These are phyloP conservation scores for Vannuccia rotundouncinata DNA, from an alignment of 2,888 invertebrate species.

Conservation along the genomic window DNA sequence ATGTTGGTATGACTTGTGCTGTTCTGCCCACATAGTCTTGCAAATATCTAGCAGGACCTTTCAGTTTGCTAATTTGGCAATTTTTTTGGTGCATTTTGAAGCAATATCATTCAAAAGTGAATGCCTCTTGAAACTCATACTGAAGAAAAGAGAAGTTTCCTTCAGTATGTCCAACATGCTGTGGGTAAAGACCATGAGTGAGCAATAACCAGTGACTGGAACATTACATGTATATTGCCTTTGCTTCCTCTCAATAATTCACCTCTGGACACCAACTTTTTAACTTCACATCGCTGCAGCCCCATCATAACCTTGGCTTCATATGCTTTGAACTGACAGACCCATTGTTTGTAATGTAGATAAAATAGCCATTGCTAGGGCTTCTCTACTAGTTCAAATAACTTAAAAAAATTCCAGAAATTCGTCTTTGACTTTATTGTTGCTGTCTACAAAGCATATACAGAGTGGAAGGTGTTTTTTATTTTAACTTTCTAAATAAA, in stretches of 20 bases:
- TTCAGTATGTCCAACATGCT: background rate
- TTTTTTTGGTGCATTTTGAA: background rate
- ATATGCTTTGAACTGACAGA: background rate
- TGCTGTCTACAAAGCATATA: background rate
- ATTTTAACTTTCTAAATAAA: too few species aligned
- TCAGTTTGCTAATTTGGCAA: constrained; percentile 18
- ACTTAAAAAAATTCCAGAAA: background rate
- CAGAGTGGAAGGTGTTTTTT: background rate
- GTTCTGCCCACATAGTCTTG: constrained; percentile 36
- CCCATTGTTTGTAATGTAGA: background rate
- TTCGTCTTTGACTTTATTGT: background rate
- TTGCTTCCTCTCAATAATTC: background rate
- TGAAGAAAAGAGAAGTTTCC: background rate
- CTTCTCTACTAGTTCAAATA: too few species aligned
- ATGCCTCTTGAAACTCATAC: background rate
- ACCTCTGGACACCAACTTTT: background rate
- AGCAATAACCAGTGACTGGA: background rate
- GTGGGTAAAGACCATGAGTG: background rate
- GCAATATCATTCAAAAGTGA: background rate
- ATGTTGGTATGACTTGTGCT: constrained; percentile 36
- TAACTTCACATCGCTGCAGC: background rate
- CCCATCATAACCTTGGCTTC: background rate
- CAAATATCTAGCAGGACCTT: constrained; percentile 38
- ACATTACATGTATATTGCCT: background rate
- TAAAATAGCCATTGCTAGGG: background rate